Base-by-base conservation (phyloP, 2,888 invertebrate species). In the Drosophila birchii region DNA sequence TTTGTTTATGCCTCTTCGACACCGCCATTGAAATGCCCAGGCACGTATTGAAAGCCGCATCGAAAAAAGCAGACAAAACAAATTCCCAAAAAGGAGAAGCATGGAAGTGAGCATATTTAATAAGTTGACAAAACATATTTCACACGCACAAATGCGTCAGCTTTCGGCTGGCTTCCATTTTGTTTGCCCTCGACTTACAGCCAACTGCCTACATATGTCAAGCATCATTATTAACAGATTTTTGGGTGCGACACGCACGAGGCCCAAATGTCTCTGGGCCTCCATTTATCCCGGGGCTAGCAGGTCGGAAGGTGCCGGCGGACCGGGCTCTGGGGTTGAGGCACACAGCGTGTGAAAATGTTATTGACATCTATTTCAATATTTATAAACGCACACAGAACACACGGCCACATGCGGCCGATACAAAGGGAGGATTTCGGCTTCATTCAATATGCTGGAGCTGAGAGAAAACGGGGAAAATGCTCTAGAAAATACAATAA, bases 91-190 rank as follows among this genome's bases (percentile, higher is more conserved):
- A 55, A 26, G 34, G 43, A 43, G 54, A 47, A 20, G 39, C 53
- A 18, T 38, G 54, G 71, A 72, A 85, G 71, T 76, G 88, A 89
- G 86, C 88, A 87, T 85, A 85, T 85, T 89, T 85, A 85, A 85
- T 85, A 89, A 87, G 85, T 84, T 89, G 85, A 85, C 89, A 85
- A 85, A 89, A 85, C 84, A 85, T 85, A 85, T 85, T 85, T 85
- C 84, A 89, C 87, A 89, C 87, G 81, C 89, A 88, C 87, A 84
- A 87, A 75, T 75, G 81, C 74, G 85, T 69, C 79, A 75, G 81
- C 69, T 76, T 83, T 71, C 49, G 64, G 43, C 53, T 68, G 69
- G 77, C 59, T 77, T 62, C 66, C 56, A 76, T 77, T 79, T 57
- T 70, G 68, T 79, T 70, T 74, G 74, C 53, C 61, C 44, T 59